Evolutionary conservation across 2,113 vertebrate genomes (phyloP).

Genomic region (Lagopus muta): DNA sequence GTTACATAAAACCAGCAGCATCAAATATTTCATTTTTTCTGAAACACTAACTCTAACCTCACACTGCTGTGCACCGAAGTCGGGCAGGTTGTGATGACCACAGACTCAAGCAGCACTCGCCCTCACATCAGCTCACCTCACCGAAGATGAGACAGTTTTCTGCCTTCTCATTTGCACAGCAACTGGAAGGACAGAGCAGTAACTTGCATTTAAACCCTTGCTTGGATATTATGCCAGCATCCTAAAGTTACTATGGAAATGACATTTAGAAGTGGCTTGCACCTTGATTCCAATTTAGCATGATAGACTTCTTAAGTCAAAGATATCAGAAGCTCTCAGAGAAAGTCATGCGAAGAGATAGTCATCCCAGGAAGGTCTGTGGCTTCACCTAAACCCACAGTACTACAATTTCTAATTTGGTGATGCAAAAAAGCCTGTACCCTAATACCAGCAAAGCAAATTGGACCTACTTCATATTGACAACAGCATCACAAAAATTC

Average conservation of each 20-base stretch:
- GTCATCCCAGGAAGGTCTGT: not conserved
- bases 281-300: accelerated
- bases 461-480: not conserved
- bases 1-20: not conserved
- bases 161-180: not conserved
- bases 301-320: not conserved
- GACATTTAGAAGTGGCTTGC: not conserved
- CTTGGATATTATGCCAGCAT: not conserved
- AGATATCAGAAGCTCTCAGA: not conserved
- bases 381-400: not conserved
- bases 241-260: not conserved
- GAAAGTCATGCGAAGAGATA: not conserved
- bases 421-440: not conserved
- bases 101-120: accelerated
- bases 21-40: not conserved
- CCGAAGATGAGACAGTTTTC: not conserved
- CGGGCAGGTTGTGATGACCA: not conserved
- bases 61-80: accelerated
- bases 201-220: not conserved
- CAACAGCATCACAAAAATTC: not conserved
- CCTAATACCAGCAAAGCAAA: not conserved
- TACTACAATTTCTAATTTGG: not conserved
- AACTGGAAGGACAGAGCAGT: not conserved
- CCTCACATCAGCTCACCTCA: not conserved
- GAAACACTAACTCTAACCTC: not conserved